These are phyloP conservation scores for Eurystomus glaucurus DNA, from an alignment of 2,797 vertebrate species.

Conservation along the genomic window DNA sequence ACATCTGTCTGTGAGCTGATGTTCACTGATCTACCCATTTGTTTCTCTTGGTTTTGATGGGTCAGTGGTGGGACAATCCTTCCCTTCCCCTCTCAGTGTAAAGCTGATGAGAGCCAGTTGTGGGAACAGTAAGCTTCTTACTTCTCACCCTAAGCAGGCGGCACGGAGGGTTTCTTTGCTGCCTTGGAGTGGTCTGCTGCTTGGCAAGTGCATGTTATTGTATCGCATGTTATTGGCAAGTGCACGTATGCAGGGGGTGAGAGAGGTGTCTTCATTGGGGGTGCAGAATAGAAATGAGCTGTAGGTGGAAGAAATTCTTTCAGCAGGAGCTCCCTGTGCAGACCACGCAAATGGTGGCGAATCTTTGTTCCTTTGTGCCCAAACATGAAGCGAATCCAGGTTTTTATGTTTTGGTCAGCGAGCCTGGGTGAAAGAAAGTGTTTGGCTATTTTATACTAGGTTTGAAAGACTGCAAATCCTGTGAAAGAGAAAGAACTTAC, in stretches of 20 bases:
- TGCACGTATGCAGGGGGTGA: accelerated
- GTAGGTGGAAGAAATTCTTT: neutral
- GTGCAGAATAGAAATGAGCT: neutral
- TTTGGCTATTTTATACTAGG: neutral
- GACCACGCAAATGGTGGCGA: neutral
- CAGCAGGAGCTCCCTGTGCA: neutral
- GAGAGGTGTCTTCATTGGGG: accelerated
- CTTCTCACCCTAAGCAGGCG: neutral
- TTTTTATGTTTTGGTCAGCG: neutral
- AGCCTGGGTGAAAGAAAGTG: neutral
- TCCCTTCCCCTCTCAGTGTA: accelerated
- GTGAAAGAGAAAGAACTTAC: neutral
- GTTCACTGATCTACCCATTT: neutral
- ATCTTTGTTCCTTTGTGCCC: neutral
- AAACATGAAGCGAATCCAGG: too few species aligned
- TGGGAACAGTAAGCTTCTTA: neutral
- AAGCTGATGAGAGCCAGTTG: neutral
- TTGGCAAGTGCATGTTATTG: neutral
- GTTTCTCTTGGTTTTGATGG: neutral
- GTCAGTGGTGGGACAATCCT: neutral
- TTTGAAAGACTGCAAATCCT: neutral
- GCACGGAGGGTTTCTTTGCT: neutral
- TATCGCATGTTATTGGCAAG: neutral
- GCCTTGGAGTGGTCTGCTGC: neutral
- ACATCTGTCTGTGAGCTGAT: neutral